phyloP scores from a whole-genome alignment of 92 coral and sea anemone genomes.

The Nematostella vectensis region DNA sequence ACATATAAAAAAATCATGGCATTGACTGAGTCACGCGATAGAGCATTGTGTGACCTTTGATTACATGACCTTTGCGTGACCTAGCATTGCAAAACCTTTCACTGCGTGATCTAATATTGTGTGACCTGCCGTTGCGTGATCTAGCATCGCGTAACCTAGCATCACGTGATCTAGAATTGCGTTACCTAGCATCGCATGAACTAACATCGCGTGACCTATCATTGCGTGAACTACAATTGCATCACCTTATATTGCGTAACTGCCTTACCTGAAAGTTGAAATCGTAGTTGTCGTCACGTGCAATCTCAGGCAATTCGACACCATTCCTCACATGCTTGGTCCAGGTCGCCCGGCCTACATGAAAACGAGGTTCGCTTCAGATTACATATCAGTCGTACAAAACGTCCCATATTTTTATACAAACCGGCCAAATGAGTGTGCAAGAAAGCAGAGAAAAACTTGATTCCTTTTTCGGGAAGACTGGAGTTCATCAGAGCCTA shows the following conservation, averaged over 20 bases:
- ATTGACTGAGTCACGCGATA: too few species aligned
- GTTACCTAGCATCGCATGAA: neutral
- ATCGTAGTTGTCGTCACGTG: conserved; percentile 38
- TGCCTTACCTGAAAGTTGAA: conserved; percentile 44
- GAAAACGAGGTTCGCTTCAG: neutral
- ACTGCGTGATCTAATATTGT: neutral
- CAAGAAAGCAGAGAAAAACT: conserved; percentile 13
- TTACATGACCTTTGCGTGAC: conserved; percentile 1
- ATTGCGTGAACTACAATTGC: neutral
- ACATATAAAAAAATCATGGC: too few species aligned
- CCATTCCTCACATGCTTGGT: conserved; percentile 35
- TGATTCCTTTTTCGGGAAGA: conserved; percentile 18
- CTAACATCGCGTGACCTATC: neutral
- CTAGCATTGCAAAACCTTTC: neutral
- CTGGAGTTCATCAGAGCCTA: conserved; percentile 11
- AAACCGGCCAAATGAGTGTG: conserved; percentile 28
- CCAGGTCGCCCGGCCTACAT: conserved; percentile 42
- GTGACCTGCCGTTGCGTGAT: neutral
- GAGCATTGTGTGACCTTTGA: too few species aligned
- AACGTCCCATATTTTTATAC: too few species aligned
- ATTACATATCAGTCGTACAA: neutral
- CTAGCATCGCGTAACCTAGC: neutral
- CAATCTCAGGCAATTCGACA: conserved; percentile 40
- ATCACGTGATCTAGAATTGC: neutral
- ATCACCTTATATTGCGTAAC: too few species aligned